Base-by-base conservation (phyloP, 1,140 invertebrate species). In the Streblospio benedicti region DNA sequence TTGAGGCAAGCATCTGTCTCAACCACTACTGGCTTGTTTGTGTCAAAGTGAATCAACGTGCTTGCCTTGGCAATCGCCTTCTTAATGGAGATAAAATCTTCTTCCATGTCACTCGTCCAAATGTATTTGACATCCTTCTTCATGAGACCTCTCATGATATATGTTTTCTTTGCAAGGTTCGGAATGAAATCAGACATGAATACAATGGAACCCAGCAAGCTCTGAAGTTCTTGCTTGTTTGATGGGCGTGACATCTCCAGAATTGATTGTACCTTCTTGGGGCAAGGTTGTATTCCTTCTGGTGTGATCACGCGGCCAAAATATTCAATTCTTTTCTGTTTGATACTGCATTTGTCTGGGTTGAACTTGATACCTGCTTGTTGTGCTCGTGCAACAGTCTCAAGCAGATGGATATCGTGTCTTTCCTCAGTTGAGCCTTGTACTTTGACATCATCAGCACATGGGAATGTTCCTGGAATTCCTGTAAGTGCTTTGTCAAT, bases 381-480 rank as follows among this genome's bases (percentile, higher is more conserved):
- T 52, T 59, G 64, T 14, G 72, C 71, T 59, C 64, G 57, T 31
- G 72, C 59, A 33, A 80, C 61, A 4, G 80, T 67, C 50, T 65
- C 55, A 41, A 49, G 45, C 30, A 81, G 55, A 58, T 71, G 53
- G 27, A 60, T 30, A 52, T 74, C 67, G 60, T 77, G 71, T 59
- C 77, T 65, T 38, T 59, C 38, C 57, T 64, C 52, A 28, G 52
- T 61, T 27, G 33, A 25, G 6, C 63, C 76, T 47, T 53, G 69
- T 4, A 79, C 61, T 12, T 74, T 50, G 14, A 76, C 68, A 58
- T 79, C 76, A 62, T 77, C 77, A 27, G 72, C 62, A 43, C 74
- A 73, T 1, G 69, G 59, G 25, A 61, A 67, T 18, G 74, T 62
- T 41, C 72, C 71, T 23, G 51, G 12, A 18, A 79, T 56, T 33